Percentiles rank a stretch among this genome's conserved stretches.
Evolutionary conservation across 2,797 vertebrate genomes (phyloP).

Genomic region (Lycodopsis pacificus): DNA sequence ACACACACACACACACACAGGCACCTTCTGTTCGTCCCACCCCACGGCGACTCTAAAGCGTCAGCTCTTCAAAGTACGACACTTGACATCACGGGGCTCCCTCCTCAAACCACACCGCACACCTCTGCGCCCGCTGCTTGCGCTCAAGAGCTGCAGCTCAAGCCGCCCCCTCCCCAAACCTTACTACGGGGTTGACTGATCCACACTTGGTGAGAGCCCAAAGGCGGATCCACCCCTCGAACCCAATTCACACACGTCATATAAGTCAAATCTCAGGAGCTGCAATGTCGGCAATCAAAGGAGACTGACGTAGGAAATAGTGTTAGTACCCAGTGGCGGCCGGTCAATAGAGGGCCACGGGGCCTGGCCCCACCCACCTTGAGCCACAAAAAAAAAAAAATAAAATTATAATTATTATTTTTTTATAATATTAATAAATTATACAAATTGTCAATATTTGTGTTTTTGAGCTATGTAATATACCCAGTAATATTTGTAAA

Average conservation of each 20-base stretch:
- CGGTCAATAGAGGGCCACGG: too few relatives aligned
- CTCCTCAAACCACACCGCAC: constrained; percentile 42
- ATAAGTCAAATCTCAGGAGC: neutral
- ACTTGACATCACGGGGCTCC: constrained; percentile 71
- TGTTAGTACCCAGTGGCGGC: too few relatives aligned
- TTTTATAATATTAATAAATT: too few relatives aligned
- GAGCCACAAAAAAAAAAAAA: too few relatives aligned
- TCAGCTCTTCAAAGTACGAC: constrained; percentile 9
- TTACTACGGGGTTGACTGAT: constrained; percentile 11
- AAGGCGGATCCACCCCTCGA: constrained; percentile 20
- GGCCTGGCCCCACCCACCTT: too few relatives aligned
- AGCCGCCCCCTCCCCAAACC: constrained; percentile 38
- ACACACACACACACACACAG: constrained; percentile 33
- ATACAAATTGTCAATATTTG: too few relatives aligned
- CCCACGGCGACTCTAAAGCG: constrained; percentile 7
- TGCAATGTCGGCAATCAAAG: constrained; percentile 17
- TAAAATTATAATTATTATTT: too few relatives aligned
- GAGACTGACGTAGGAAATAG: neutral
- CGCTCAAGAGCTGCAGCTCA: constrained; percentile 15
- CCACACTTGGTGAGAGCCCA: neutral
- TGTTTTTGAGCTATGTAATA: too few relatives aligned
- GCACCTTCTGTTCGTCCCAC: constrained; percentile 17
- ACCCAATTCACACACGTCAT: neutral
- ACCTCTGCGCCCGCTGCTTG: constrained; percentile 25
- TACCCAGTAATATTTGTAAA: too few relatives aligned